These are phyloP conservation scores for Acomys russatus DNA, from an alignment of 2,797 vertebrate species.

Conservation along the genomic window DNA sequence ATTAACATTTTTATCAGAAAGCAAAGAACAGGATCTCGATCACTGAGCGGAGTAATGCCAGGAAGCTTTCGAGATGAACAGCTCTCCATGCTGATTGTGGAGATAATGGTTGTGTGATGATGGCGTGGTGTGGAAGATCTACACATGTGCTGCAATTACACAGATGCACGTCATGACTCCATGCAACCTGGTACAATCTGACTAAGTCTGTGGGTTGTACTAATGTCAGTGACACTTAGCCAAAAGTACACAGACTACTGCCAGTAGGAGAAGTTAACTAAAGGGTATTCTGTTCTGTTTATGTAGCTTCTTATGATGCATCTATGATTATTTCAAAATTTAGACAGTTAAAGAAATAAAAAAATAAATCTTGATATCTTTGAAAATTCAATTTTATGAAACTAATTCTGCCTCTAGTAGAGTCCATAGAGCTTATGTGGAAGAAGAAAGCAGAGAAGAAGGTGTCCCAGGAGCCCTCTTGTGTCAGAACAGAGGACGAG, in stretches of 20 bases:
- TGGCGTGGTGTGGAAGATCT: neutral
- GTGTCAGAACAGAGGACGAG: neutral
- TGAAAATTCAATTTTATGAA: neutral
- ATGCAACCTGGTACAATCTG: neutral
- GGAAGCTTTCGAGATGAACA: neutral
- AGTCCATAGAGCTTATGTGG: neutral
- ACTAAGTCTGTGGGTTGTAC: neutral
- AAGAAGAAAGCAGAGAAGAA: neutral
- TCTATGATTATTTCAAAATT: neutral
- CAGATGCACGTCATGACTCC: neutral
- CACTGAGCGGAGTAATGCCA: neutral
- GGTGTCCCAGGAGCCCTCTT: neutral
- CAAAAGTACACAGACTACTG: neutral
- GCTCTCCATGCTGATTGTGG: neutral
- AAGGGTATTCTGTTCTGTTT: neutral
- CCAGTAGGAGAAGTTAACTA: neutral
- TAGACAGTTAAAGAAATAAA: neutral
- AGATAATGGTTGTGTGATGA: neutral
- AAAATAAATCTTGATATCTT: neutral
- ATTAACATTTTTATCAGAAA: neutral
- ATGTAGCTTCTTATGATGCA: neutral
- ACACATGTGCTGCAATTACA: neutral
- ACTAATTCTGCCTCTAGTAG: neutral
- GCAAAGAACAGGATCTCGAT: constrained; percentile 2
- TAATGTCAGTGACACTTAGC: neutral